phyloP scores from a whole-genome alignment of 30 jellyfish, hydroid and myxozoan genomes.

The Cassiopea andromeda region DNA sequence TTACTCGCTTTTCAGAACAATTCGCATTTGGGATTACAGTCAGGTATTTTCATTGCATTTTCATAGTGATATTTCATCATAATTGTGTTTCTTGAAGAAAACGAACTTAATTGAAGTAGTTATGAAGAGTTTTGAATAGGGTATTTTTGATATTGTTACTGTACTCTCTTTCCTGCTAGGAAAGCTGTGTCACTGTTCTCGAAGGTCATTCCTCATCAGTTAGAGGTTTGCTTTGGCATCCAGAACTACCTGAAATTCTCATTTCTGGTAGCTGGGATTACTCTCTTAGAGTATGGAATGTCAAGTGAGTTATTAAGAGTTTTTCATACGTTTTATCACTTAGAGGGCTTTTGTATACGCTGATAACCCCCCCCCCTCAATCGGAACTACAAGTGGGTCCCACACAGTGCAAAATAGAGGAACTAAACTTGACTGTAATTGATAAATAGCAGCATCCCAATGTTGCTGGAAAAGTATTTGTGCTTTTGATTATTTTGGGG shows the following conservation, averaged over 20 bases:
- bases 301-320: slow-evolving; percentile 46
- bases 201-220: slow-evolving; percentile 84
- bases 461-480: too few species aligned
- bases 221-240: slow-evolving; percentile 85
- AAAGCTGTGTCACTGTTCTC: slow-evolving; percentile 64
- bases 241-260: slow-evolving; percentile 71
- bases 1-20: slow-evolving; percentile 72
- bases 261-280: slow-evolving; percentile 88
- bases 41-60: slow-evolving; percentile 30
- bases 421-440: too few species aligned
- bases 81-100: too few species aligned
- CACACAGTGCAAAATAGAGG: too few species aligned
- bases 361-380: too few species aligned
- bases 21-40: slow-evolving; percentile 81
- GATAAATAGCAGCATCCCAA: too few species aligned
- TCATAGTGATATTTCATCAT: too few species aligned
- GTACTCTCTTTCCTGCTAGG: slow-evolving; percentile 37
- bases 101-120: too few species aligned
- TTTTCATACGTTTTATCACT: background rate
- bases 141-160: too few species aligned
- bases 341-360: background rate
- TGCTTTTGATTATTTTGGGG: too few species aligned
- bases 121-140: too few species aligned
- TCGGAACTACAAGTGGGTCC: too few species aligned
- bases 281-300: slow-evolving; percentile 72